Base-by-base conservation (phyloP, 1,140 invertebrate species). In the Rhynchophorus ferrugineus region DNA sequence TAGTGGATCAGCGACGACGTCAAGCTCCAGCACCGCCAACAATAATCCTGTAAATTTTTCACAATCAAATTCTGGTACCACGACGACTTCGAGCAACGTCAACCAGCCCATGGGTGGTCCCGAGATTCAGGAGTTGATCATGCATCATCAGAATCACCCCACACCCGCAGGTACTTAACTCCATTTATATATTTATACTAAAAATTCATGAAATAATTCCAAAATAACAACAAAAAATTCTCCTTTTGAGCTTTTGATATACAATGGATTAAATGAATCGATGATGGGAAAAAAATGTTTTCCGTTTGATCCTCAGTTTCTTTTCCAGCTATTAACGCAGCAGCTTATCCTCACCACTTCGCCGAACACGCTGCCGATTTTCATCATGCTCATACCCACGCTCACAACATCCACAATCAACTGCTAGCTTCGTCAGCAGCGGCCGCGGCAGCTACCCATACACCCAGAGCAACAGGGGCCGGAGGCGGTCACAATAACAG, bases 51-150 rank as follows among this genome's bases (percentile, higher is more conserved):
- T 63, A 22, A 62, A 57, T 47, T 65, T 65, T 38, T 55, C 61
- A 7, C 61, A 60, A 14, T 52, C 60, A 5, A 61, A 47, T 14
- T 14, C 13, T 20, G 58, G 57, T 45, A 57, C 49, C 16, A 61
- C 57, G 2, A 57, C 52, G 34, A 55, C 61, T 17, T 48, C 61
- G 11, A 54, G 37, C 20, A 49, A 49, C 16, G 51, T 56, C 11
- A 62, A 56, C 3, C 65, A 66, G 56, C 54, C 63, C 8, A 63
- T 65, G 38, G 59, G 58, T n/a, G 44, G 56, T 46, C 62, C 59
- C 37, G 69, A 70, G 48, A 67, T 70, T 35, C 67, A 69, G 48
- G 65, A 69, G 19, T 48, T 70, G 18, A 66, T 70, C 20, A 67
- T 69, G 65, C 67, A 69, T 55, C 66, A 69, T 60, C 69, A 70